Conservation (phyloP, 2,888 invertebrate species). For the Anthrax anthrax region DNA sequence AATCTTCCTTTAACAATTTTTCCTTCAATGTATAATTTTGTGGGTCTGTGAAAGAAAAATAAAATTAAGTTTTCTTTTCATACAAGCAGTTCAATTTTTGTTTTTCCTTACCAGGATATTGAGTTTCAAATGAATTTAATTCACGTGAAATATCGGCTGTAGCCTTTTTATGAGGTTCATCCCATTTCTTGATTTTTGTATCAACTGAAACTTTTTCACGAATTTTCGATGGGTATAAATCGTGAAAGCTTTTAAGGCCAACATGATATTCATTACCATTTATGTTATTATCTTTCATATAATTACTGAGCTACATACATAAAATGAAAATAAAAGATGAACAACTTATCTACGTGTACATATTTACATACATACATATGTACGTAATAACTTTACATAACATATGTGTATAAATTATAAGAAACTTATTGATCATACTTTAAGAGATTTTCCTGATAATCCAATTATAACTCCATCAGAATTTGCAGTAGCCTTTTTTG, state of each 20-base stretch:
- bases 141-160: conserved; percentile 64
- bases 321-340: conserved; percentile 5
- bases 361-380: too few species aligned
- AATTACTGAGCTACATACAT: conserved; percentile 20
- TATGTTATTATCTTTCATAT: conserved; percentile 45
- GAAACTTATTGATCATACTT: conserved; percentile 40
- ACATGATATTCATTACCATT: conserved; percentile 71
- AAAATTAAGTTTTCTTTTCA: too few species aligned
- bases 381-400: neutral
- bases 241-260: conserved; percentile 73
- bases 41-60: conserved; percentile 24
- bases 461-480: conserved; percentile 69
- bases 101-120: conserved; percentile 38
- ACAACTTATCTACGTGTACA: too few species aligned
- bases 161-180: conserved; percentile 62
- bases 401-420: too few species aligned
- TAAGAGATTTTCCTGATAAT: conserved; percentile 73
- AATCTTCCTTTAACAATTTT: conserved; percentile 74
- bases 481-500: conserved; percentile 49
- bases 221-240: conserved; percentile 73
- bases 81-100: neutral
- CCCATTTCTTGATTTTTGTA: conserved; percentile 71
- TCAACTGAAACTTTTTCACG: conserved; percentile 68
- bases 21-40: conserved; percentile 47
- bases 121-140: conserved; percentile 58